Base-by-base conservation (phyloP, 1,140 invertebrate genomes). In the Drosophila miranda region DNA sequence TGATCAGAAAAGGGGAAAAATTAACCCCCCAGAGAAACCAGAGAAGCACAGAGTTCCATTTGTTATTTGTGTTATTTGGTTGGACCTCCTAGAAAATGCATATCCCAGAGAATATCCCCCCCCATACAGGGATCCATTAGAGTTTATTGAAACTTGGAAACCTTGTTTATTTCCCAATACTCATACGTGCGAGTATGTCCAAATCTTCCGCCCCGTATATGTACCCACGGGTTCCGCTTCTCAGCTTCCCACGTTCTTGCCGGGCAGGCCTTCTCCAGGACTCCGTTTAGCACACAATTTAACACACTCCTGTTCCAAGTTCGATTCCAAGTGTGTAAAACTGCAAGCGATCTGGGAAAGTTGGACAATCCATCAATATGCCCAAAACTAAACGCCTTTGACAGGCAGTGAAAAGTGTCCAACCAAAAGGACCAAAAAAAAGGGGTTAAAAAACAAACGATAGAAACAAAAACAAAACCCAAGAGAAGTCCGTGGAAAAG, bases 321-420 rank as follows among this genome's bases (percentile, higher is more conserved):
- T 14, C 13, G n/a, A 14, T 34, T 52, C 51, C 45, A 13, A 58
- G 16, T 44, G 16, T 43, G 13, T 58, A 9, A 19, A 49, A 41
- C 41, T 42, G 52, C 26, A 51, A 55, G 23, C 42, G 19, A 42
- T 60, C 49, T 21, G 46, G 34, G 45, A 52, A 60, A 51, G 53
- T 67, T 67, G 56, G 69, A 86, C 69, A 68, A 86, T 86, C 66
- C 81, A 86, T 86, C 82, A 86, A 81, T 67, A 50, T 46, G 57
- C 23, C 42, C 56, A 28, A 62, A 43, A 48, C 79, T 83, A 83
- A 83, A 73, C 59, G 74, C 53, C 81, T 75, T 77, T 86, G 81
- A 84, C 81, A 84, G 64, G 48, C 80, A 86, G 41, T 69, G 81
- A 83, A 83, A 84, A 59, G 61, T 42, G 58, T 46, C 38, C 44